Evolutionary conservation across 1,140 invertebrate species (phyloP), one percentile per base, ranked within the genome.

Genomic region (Drosophila serrata): DNA sequence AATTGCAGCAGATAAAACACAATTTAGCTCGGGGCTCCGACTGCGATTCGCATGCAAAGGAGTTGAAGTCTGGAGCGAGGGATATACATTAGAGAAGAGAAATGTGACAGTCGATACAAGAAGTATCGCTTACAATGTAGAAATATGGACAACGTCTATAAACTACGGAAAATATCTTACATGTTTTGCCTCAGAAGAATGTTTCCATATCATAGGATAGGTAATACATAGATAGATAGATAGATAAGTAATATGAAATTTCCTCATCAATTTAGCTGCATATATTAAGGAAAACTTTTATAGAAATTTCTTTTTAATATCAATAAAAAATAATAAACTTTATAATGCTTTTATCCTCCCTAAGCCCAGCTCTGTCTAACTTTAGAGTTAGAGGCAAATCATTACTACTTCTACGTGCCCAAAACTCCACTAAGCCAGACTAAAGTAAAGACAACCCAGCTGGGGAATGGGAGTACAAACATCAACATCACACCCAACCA

Each of bases 1-100:
- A 90, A 90, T 90, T 90, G 80, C 81, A 90, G 77, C 63, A 85
- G 85, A 90, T 85, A 81, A 90, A 90, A 73, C 39, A 90, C 74
- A 90, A 78, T 79, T 85, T 40, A 61, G 77, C 84, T 72, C 37
- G 61, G 42, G 85, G 81, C 64, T 46, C 13, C 72, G 51, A 58
- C 37, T 75, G 15, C 55, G 42, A 35, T 17, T 65, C 64, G 64
- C 43, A 78, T 70, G 51, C 75, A 70, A 78, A 78, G 40, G 29
- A 69, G 74, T 55, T 53, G 19, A 22, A 22, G 7, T 35, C 45
- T 39, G 39, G 43, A 45, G 45, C 51, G 33, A 17, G 45, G 51
- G 19, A 33, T 51, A 35, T 37, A 1, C 22, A 9, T 22, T 37
- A 53, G 51, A 53, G 51, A 19, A n/a, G 51, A 53, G 31, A 37